Percentiles rank a stretch among this genome's conserved stretches.
These are phyloP conservation scores for Chaetorhynchus papuensis DNA, from an alignment of 2,113 vertebrate species.

Conservation along the genomic window DNA sequence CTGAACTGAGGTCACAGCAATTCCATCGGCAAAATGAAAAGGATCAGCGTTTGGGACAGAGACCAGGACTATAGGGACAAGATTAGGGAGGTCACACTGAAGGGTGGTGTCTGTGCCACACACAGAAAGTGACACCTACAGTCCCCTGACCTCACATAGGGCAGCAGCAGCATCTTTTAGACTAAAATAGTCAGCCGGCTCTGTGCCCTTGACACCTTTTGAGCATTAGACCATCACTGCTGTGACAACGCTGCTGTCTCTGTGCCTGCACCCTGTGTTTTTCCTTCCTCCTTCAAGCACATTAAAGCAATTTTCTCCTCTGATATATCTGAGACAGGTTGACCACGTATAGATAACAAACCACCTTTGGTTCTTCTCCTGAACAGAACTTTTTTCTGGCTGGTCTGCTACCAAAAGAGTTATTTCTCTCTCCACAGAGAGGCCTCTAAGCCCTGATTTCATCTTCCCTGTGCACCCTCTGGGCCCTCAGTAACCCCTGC, in stretches of 20 bases:
- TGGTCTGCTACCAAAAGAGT: background rate
- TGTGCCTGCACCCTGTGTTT: background rate
- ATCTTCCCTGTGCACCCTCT: background rate
- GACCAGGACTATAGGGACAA: background rate
- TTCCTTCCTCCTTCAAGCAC: background rate
- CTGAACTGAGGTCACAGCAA: no score
- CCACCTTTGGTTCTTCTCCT: background rate
- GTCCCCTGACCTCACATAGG: background rate
- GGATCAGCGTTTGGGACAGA: background rate
- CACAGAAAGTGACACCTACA: background rate
- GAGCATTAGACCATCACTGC: background rate
- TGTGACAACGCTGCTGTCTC: background rate
- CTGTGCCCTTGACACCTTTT: fast-evolving
- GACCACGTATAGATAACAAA: background rate
- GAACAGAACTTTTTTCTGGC: background rate
- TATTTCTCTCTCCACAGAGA: background rate
- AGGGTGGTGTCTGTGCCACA: background rate
- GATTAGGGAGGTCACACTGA: background rate
- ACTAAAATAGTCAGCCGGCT: background rate
- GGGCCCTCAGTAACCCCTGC: background rate
- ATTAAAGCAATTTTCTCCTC: background rate
- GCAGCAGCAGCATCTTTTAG: background rate
- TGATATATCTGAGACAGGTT: background rate
- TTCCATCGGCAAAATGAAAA: background rate
- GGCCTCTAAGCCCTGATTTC: background rate